Evolutionary conservation across 2,113 vertebrate genomes (phyloP).

Genomic region (Otolemur garnettii): DNA sequence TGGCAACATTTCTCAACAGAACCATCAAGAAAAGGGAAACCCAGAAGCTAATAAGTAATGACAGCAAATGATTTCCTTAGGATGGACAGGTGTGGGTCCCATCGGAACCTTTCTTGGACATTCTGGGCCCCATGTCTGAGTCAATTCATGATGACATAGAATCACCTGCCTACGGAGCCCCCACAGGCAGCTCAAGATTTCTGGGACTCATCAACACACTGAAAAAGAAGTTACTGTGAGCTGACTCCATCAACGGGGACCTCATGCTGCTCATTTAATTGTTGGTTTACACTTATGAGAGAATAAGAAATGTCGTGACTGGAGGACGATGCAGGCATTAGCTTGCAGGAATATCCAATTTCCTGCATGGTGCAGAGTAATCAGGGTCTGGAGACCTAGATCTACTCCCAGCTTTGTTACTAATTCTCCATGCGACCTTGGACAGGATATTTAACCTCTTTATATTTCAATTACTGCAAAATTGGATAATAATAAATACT

Average conservation of each 20-base stretch:
- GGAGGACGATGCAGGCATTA: not conserved
- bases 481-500: slow-evolving; percentile 29
- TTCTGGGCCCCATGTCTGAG: slow-evolving; percentile 2
- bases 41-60: not conserved
- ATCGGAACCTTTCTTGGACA: not conserved
- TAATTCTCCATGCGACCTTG: not conserved
- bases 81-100: slow-evolving; percentile 10
- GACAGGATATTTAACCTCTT: not conserved
- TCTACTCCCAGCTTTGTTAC: not conserved
- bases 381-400: not conserved
- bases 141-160: not conserved
- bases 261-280: slow-evolving; percentile 54
- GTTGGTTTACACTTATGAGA: slow-evolving; percentile 63
- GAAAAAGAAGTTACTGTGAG: slow-evolving; percentile 35
- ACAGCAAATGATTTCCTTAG: slow-evolving; percentile 37
- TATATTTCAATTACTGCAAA: slow-evolving; percentile 22
- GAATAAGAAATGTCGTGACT: slow-evolving; percentile 4
- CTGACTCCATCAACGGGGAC: slow-evolving; percentile 27
- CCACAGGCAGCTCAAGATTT: slow-evolving; percentile 19
- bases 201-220: slow-evolving; percentile 14
- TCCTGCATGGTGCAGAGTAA: not conserved
- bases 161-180: not conserved
- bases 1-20: slow-evolving; percentile 51
- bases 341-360: not conserved
- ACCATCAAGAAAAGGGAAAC: slow-evolving; percentile 24